phyloP scores from a whole-genome alignment of 2,888 invertebrate genomes.

The Ceraclea dissimilis region DNA sequence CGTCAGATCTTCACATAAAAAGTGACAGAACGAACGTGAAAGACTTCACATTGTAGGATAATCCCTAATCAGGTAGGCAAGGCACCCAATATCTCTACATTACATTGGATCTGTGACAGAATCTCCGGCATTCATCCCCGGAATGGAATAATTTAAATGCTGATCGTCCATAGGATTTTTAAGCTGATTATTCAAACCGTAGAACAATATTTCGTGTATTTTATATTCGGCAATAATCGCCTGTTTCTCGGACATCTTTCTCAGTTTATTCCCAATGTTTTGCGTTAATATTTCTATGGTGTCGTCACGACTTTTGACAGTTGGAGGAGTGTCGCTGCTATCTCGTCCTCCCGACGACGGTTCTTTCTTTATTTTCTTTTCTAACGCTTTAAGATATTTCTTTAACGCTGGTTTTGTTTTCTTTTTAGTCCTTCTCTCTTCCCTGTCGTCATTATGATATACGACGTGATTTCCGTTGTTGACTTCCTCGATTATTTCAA shows the following conservation, averaged over 20 bases:
- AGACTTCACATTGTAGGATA: no score
- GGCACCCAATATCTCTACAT: no score
- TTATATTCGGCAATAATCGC: background rate
- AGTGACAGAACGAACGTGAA: no score
- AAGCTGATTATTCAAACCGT: background rate
- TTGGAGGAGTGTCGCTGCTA: background rate
- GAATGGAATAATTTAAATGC: background rate
- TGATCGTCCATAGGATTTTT: background rate
- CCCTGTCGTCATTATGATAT: background rate
- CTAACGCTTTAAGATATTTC: background rate
- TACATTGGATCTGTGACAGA: no score
- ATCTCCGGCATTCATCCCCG: background rate
- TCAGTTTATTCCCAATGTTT: background rate
- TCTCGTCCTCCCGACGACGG: background rate
- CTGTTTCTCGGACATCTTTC: background rate
- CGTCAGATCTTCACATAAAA: no score
- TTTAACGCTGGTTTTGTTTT: background rate
- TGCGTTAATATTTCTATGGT: background rate
- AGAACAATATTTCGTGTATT: background rate
- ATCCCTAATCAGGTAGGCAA: no score
- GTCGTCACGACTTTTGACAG: background rate
- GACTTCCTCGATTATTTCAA: background rate
- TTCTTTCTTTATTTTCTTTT: background rate
- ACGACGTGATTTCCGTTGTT: background rate
- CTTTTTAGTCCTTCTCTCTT: background rate